phyloP scores from a whole-genome alignment of 2,113 vertebrate genomes.

The Eubucco bourcierii region DNA sequence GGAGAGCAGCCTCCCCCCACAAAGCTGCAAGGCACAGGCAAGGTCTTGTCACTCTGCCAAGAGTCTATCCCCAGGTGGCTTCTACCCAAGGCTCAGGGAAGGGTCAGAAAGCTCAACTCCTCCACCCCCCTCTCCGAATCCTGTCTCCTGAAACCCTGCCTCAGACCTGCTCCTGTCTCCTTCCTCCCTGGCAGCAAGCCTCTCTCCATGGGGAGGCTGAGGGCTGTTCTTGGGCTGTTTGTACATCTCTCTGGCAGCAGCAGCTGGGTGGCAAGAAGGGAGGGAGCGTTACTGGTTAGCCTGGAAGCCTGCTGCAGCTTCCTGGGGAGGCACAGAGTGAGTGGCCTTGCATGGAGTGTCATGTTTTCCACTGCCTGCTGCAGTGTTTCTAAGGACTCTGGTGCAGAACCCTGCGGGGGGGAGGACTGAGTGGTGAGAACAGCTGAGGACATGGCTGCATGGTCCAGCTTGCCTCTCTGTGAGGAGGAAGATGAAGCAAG shows the following conservation, averaged over 20 bases:
- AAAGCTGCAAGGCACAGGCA: not conserved
- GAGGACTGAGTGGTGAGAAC: conserved; percentile 41
- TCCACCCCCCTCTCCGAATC: not conserved
- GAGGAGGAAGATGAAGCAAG: conserved; percentile 27
- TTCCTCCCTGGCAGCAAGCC: not conserved
- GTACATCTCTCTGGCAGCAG: not conserved
- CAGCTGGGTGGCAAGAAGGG: not conserved
- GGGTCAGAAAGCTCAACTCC: conserved; percentile 3
- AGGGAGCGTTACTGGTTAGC: not conserved
- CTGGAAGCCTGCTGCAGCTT: not conserved
- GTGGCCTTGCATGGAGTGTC: not conserved
- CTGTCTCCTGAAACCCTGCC: not conserved
- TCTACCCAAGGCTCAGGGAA: not conserved
- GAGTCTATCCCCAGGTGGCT: not conserved
- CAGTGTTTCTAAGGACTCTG: not conserved
- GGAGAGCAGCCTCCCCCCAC: not conserved
- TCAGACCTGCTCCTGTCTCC: not conserved
- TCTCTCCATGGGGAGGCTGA: not conserved
- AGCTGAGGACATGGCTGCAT: conserved; percentile 5
- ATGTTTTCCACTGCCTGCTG: conserved; percentile 13
- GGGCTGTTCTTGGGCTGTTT: not conserved
- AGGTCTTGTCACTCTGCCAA: not conserved
- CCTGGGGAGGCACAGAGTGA: not conserved
- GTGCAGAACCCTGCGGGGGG: not conserved
- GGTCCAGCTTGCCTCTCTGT: not conserved